Conservation (phyloP, 2,888 invertebrate species). For the Hemicrepidius hirtus region DNA sequence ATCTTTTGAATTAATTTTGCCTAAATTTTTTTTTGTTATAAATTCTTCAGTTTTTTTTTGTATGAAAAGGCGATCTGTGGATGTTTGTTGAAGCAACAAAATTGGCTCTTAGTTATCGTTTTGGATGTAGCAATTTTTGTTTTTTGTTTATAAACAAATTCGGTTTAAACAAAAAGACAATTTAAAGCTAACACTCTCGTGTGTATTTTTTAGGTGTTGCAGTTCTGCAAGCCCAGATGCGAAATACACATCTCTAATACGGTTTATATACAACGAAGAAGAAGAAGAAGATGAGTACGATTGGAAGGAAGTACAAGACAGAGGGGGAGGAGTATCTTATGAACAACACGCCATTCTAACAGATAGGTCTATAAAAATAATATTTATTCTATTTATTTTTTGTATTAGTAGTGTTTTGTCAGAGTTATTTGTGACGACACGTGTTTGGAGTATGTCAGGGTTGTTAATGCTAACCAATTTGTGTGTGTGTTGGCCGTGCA, state of each 20-base stretch:
- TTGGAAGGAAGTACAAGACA: not conserved
- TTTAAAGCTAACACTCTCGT: not conserved
- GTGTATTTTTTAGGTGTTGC: constrained; percentile 50
- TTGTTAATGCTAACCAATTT: constrained; percentile 7
- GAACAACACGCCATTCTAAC: not conserved
- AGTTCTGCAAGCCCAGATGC: constrained; percentile 47
- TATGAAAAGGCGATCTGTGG: not conserved
- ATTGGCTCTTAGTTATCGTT: not conserved
- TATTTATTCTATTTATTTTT: constrained; percentile 29
- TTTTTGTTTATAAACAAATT: not conserved
- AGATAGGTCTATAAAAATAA: constrained; percentile 21
- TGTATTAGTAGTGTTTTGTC: not conserved
- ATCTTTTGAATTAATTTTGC: not conserved
- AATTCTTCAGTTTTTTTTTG: not conserved
- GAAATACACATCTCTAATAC: constrained; percentile 46
- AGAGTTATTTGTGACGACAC: not conserved
- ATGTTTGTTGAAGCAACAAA: not conserved
- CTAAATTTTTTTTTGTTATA: not conserved
- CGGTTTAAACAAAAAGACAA: not conserved
- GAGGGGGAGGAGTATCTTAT: not conserved
- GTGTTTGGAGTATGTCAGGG: not conserved
- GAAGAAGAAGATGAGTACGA: not conserved
- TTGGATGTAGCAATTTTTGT: constrained; percentile 16
- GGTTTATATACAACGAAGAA: not conserved
- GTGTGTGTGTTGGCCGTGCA: constrained; percentile 22